These are phyloP conservation scores for Oryzias melastigma DNA, from an alignment of 2,113 vertebrate species.

Conservation along the genomic window DNA sequence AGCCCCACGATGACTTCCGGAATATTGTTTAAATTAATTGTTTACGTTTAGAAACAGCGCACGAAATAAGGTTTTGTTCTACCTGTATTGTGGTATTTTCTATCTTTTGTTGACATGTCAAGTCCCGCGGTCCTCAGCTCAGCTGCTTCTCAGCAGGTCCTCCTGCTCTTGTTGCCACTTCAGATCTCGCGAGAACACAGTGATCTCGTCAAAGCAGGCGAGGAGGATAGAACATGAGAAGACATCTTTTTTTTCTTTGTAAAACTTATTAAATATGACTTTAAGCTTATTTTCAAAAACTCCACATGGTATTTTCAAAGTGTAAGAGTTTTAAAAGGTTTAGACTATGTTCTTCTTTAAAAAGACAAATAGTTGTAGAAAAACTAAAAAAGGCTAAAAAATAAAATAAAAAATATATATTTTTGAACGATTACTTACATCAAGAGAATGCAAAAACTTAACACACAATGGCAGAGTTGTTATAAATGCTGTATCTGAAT, in stretches of 20 bases:
- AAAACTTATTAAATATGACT: too few relatives aligned
- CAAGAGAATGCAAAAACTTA: too few relatives aligned
- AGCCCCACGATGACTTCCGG: background rate
- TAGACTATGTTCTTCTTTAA: too few relatives aligned
- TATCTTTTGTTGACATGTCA: conserved; percentile 68
- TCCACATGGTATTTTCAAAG: too few relatives aligned
- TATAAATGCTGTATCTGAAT: too few relatives aligned
- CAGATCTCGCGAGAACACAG: conserved; percentile 59
- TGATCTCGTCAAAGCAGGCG: background rate
- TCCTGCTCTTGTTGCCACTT: background rate
- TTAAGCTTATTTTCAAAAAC: background rate
- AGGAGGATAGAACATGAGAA: conserved; percentile 27
- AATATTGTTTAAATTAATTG: background rate
- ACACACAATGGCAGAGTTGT: too few relatives aligned
- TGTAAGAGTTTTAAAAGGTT: too few relatives aligned
- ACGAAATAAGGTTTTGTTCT: conserved; percentile 31
- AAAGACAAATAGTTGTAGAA: too few relatives aligned
- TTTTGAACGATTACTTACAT: too few relatives aligned
- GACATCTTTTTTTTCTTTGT: background rate
- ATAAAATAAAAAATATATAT: too few relatives aligned
- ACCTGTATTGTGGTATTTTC: conserved; percentile 58
- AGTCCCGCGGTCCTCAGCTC: conserved; percentile 42
- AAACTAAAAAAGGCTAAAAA: too few relatives aligned
- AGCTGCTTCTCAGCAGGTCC: conserved; percentile 9
- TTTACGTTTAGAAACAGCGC: background rate